These are phyloP conservation scores for Lochmaea crataegi DNA, from an alignment of 2,888 invertebrate genomes.

Conservation along the genomic window DNA sequence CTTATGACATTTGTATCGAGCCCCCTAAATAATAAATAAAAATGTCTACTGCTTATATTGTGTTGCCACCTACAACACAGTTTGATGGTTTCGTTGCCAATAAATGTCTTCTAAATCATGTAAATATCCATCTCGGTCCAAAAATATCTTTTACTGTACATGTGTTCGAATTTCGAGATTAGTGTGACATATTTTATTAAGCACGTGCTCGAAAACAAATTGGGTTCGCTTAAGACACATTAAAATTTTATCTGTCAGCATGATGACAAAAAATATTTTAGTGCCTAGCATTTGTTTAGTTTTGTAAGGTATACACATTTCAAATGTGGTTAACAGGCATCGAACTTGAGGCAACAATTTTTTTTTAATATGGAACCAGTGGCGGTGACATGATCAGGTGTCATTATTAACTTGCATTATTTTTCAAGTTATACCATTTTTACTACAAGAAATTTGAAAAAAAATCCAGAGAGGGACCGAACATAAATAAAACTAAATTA, in stretches of 20 bases:
- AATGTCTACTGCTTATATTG: conserved; percentile 19
- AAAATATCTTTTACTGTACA: conserved; percentile 34
- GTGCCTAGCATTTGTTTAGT: conserved; percentile 22
- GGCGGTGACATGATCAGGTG: not conserved
- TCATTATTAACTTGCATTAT: not conserved
- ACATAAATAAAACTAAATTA: too few species aligned
- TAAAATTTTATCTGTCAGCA: conserved; percentile 33
- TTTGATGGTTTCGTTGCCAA: conserved; percentile 27
- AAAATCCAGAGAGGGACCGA: too few species aligned
- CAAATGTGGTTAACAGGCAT: conserved; percentile 19
- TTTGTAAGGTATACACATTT: conserved; percentile 25
- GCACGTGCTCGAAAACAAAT: conserved; percentile 33
- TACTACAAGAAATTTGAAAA: too few species aligned
- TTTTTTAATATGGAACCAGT: not conserved
- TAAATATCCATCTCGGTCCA: conserved; percentile 28
- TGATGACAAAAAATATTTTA: conserved; percentile 34
- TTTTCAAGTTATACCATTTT: too few species aligned
- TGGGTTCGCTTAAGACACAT: conserved; percentile 28
- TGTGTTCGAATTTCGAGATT: conserved; percentile 34
- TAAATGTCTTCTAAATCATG: conserved; percentile 35
- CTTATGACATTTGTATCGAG: not conserved
- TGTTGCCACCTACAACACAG: conserved; percentile 22
- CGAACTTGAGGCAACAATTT: not conserved
- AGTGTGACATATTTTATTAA: conserved; percentile 34
- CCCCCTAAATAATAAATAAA: not conserved